Evolutionary conservation across 2,113 vertebrate genomes (phyloP).

Genomic region (Eubucco bourcierii): DNA sequence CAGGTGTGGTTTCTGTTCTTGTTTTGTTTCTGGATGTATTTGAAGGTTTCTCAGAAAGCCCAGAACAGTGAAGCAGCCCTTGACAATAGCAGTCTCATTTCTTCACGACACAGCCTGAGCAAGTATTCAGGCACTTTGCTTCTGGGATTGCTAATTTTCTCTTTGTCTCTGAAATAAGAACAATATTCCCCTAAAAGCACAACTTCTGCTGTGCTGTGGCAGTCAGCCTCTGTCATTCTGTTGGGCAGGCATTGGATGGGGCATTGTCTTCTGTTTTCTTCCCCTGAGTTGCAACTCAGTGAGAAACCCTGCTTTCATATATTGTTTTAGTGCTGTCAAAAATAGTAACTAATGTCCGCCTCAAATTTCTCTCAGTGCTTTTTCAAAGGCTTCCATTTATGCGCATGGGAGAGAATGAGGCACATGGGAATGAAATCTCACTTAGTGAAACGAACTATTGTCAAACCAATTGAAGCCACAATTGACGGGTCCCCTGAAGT

Average conservation of each 20-base stretch:
- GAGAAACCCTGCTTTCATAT: not conserved
- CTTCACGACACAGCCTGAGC: not conserved
- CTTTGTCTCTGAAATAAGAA: not conserved
- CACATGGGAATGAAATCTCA: not conserved
- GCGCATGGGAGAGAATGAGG: not conserved
- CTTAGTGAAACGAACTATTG: not conserved
- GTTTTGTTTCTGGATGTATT: constrained; percentile 1
- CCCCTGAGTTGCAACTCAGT: not conserved
- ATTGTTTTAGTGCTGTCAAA: not conserved
- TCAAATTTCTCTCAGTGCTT: not conserved
- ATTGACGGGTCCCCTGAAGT: not conserved
- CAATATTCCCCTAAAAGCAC: not conserved
- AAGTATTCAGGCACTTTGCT: constrained; percentile 32
- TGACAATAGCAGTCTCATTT: constrained; percentile 21
- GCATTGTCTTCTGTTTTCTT: constrained; percentile 1
- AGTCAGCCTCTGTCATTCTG: not conserved
- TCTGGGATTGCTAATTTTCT: constrained; percentile 48
- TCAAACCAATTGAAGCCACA: not conserved
- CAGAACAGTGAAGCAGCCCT: constrained; percentile 1
- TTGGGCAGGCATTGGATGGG: not conserved
- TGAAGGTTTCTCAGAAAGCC: constrained; percentile 28
- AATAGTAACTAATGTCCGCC: not conserved
- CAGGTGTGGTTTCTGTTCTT: not conserved
- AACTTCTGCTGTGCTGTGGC: not conserved
- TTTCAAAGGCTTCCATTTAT: constrained; percentile 14